phyloP scores from a whole-genome alignment of 1,140 invertebrate genomes.

The Solenopsis fugax region DNA sequence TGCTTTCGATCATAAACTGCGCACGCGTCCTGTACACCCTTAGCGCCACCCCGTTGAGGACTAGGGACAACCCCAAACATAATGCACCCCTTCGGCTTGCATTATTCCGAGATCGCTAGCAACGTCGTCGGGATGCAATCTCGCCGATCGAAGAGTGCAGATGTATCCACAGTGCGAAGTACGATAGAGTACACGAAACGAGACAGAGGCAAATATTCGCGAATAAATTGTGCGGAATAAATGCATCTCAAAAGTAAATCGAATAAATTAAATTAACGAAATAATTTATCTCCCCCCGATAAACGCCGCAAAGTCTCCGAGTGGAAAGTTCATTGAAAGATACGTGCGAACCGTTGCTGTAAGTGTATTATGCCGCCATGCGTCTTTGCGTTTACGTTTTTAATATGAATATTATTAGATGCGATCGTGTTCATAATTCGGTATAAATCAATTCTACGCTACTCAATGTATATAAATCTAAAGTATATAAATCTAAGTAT shows the following conservation, averaged over 20 bases:
- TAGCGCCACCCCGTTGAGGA: slow-evolving; percentile 84
- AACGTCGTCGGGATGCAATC: slow-evolving; percentile 57
- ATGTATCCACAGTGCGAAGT: slow-evolving; percentile 37
- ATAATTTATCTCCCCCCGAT: slow-evolving; percentile 11
- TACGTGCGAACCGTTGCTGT: background rate
- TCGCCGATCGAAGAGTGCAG: slow-evolving; percentile 55
- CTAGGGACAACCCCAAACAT: slow-evolving; percentile 84
- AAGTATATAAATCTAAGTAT: no score
- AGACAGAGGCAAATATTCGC: slow-evolving; percentile 16
- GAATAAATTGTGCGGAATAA: slow-evolving; percentile 15
- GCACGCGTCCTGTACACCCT: slow-evolving; percentile 79
- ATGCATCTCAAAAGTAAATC: background rate
- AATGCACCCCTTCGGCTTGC: slow-evolving; percentile 78
- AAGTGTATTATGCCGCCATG: background rate
- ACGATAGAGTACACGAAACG: slow-evolving; percentile 33
- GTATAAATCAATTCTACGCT: background rate
- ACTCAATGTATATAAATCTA: background rate
- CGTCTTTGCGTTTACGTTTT: slow-evolving; percentile 1
- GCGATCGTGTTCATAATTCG: background rate
- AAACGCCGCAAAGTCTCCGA: background rate
- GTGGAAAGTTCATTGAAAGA: slow-evolving; percentile 24
- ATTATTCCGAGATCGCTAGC: slow-evolving; percentile 79
- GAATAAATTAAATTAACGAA: slow-evolving; percentile 38
- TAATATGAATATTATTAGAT: slow-evolving; percentile 18
- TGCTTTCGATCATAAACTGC: slow-evolving; percentile 86